Conservation (phyloP, 2,888 invertebrate species). For the Hoplodrina ambigua region DNA sequence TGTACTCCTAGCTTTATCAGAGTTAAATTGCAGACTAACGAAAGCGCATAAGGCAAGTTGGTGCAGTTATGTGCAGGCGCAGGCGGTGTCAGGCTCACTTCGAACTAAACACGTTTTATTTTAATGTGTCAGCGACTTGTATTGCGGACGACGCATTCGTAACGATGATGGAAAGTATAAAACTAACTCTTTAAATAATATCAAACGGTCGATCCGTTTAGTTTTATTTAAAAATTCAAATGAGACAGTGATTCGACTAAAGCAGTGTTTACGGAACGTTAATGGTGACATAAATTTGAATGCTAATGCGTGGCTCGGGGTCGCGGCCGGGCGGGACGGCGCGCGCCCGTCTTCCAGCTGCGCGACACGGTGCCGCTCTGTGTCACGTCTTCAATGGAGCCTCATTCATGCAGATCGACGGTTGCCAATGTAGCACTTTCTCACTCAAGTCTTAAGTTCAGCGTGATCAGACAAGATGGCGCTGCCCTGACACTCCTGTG, state of each 20-base stretch:
- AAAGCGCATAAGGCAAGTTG: background rate
- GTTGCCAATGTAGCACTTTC: slow-evolving; percentile 2
- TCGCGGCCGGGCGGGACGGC: slow-evolving; percentile 28
- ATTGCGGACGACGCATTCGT: slow-evolving; percentile 7
- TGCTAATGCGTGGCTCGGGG: slow-evolving; percentile 66
- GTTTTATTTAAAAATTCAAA: slow-evolving; percentile 56
- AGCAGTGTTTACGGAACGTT: slow-evolving; percentile 68
- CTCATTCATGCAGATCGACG: slow-evolving; percentile 18
- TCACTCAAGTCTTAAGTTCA: background rate
- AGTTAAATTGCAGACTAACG: too few species aligned
- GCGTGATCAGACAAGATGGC: slow-evolving; percentile 32
- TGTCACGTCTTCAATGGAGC: slow-evolving; percentile 11
- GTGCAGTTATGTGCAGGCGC: background rate
- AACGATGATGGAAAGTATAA: slow-evolving; percentile 36
- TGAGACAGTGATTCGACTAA: slow-evolving; percentile 67
- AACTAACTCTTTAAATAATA: slow-evolving; percentile 19
- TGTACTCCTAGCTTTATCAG: too few species aligned
- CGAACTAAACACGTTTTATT: slow-evolving; percentile 4
- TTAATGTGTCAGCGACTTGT: background rate
- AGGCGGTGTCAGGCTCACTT: background rate
- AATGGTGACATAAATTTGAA: slow-evolving; percentile 73
- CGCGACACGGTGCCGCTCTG: slow-evolving; percentile 16
- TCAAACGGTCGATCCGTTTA: slow-evolving; percentile 15
- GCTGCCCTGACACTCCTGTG: background rate
- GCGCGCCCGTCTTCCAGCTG: slow-evolving; percentile 24